These are phyloP conservation scores for Pseudochirops corinnae DNA, from an alignment of 2,797 vertebrate species.

Conservation along the genomic window DNA sequence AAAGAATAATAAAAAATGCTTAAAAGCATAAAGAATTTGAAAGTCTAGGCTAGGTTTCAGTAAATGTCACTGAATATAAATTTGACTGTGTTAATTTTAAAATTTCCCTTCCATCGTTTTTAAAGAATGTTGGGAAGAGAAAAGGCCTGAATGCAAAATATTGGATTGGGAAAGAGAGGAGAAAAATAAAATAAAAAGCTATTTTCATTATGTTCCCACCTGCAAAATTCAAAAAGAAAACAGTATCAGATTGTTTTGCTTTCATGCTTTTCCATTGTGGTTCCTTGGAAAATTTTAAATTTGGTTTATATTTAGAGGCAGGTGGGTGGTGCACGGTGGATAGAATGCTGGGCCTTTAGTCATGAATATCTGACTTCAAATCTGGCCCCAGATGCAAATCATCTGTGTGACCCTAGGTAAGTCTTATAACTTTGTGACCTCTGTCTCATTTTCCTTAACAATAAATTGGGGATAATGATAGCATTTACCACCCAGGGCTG, in stretches of 20 bases:
- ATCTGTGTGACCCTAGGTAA: not conserved
- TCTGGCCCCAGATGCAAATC: not conserved
- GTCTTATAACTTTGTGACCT: not conserved
- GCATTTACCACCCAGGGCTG: not conserved
- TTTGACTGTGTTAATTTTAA: not conserved
- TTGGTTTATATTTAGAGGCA: not conserved
- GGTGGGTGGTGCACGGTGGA: not conserved
- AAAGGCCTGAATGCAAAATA: conserved; percentile 58
- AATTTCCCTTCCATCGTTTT: not conserved
- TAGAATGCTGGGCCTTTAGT: not conserved
- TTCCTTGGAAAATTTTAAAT: conserved; percentile 60
- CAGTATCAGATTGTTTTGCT: conserved; percentile 45
- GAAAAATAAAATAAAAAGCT: conserved; percentile 37
- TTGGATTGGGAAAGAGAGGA: conserved; percentile 50
- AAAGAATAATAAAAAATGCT: conserved; percentile 46
- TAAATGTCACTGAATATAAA: not conserved
- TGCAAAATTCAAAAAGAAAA: conserved; percentile 57
- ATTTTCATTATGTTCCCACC: conserved; percentile 56
- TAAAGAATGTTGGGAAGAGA: conserved; percentile 45
- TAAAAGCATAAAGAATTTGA: conserved; percentile 55
- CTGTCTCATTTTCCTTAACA: not conserved
- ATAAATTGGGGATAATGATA: not conserved
- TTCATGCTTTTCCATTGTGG: conserved; percentile 54
- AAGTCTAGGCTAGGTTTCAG: conserved; percentile 16
- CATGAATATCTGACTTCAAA: not conserved